Evolutionary conservation across 2,797 vertebrate species (phyloP).

Genomic region (Enteromius viviparus): DNA sequence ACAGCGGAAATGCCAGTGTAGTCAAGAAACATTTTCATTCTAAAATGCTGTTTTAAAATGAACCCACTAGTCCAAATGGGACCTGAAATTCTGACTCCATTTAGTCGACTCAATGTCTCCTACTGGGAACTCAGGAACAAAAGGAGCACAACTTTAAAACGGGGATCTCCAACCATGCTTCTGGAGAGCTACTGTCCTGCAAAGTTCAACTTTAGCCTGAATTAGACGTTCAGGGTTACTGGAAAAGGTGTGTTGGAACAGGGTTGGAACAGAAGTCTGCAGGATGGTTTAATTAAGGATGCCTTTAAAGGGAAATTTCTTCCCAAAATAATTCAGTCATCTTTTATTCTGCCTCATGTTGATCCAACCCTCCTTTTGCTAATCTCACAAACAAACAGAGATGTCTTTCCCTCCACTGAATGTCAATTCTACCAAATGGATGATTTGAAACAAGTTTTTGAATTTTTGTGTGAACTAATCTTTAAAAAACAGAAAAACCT

Average conservation of each 20-base stretch:
- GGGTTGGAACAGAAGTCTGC: not conserved
- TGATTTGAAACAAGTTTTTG: not conserved
- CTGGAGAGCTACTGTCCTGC: not conserved
- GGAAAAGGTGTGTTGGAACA: not conserved
- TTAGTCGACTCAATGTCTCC: too few relatives aligned
- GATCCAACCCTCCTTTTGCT: not conserved
- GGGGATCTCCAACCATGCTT: too few relatives aligned
- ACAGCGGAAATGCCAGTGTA: too few relatives aligned
- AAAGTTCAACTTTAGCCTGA: not conserved
- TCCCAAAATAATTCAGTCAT: not conserved
- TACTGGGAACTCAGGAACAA: not conserved
- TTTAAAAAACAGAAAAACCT: not conserved
- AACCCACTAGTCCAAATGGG: too few relatives aligned
- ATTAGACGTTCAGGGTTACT: not conserved
- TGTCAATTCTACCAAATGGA: not conserved
- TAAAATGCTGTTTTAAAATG: too few relatives aligned
- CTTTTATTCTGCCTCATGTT: not conserved
- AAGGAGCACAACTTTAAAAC: not conserved
- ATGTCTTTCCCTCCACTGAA: not conserved
- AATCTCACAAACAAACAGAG: not conserved
- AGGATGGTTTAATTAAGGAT: not conserved
- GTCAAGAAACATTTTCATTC: too few relatives aligned
- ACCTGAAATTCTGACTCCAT: not conserved
- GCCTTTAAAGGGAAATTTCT: not conserved
- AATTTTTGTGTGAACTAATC: not conserved